Percentiles rank a stretch among this genome's conserved stretches.
phyloP scores from a whole-genome alignment of 2,888 invertebrate species.

The Linnaemya tessellans region DNA sequence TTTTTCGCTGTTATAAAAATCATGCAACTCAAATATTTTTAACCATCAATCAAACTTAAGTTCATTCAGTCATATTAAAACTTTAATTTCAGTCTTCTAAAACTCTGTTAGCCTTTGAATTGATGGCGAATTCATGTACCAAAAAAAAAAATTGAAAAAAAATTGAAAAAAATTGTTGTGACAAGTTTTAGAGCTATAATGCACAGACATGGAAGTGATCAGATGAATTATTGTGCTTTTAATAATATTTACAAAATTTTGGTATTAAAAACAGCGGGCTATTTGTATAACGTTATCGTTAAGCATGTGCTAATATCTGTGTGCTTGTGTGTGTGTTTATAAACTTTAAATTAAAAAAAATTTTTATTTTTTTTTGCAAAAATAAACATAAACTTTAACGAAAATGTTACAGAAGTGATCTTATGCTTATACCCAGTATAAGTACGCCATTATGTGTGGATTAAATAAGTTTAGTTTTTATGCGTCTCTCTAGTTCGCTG shows the following conservation, averaged over 20 bases:
- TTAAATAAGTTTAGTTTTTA: constrained; percentile 10
- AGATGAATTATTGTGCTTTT: constrained; percentile 31
- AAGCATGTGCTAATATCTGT: not conserved
- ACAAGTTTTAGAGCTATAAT: constrained; percentile 38
- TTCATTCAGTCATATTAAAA: constrained; percentile 54
- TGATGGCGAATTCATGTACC: not conserved
- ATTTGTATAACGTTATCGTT: not conserved
- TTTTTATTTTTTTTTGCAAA: too few species aligned
- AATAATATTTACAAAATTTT: constrained; percentile 20
- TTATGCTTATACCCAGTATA: not conserved
- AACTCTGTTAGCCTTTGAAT: not conserved
- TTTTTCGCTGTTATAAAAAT: not conserved
- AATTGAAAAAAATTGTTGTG: constrained; percentile 36
- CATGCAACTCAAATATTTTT: constrained; percentile 18
- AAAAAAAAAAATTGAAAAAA: too few species aligned
- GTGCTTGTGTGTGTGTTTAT: too few species aligned
- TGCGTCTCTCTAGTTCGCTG: constrained; percentile 37
- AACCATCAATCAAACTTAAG: constrained; percentile 47
- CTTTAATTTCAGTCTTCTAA: constrained; percentile 11
- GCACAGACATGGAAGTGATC: constrained; percentile 27
- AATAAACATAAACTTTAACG: not conserved
- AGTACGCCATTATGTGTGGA: not conserved
- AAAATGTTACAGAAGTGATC: constrained; percentile 1
- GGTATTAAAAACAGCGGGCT: constrained; percentile 53
- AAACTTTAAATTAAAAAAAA: not conserved